These are phyloP conservation scores for Hypothenemus hampei DNA, from an alignment of 1,140 invertebrate species.

Conservation along the genomic window DNA sequence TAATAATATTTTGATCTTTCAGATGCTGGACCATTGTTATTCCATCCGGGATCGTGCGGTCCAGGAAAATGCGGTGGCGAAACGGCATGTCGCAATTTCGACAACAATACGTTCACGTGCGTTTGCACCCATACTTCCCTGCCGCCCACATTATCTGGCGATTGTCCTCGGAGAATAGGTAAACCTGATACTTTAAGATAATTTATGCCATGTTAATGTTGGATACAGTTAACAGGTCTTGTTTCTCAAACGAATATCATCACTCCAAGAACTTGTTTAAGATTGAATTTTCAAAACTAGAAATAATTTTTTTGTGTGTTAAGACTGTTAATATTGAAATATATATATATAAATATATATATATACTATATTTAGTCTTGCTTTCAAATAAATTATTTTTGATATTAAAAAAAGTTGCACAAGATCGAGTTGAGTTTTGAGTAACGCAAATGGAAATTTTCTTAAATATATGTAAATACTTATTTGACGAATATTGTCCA, in stretches of 20 bases:
- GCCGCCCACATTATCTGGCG: constrained; percentile 55
- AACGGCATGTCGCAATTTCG: constrained; percentile 53
- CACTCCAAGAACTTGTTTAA: not conserved
- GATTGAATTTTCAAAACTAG: too few relatives aligned
- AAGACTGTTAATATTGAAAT: too few relatives aligned
- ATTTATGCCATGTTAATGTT: not conserved
- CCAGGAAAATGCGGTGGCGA: constrained; percentile 56
- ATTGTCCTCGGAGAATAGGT: constrained; percentile 59
- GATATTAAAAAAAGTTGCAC: too few relatives aligned
- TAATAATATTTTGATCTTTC: constrained; percentile 14
- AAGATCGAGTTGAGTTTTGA: too few relatives aligned
- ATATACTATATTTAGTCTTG: too few relatives aligned
- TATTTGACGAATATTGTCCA: too few relatives aligned
- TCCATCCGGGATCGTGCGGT: constrained; percentile 46
- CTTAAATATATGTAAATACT: too few relatives aligned
- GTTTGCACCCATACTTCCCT: constrained; percentile 61
- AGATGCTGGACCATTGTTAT: constrained; percentile 28
- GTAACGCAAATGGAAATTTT: too few relatives aligned
- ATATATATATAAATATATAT: too few relatives aligned
- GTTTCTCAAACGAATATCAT: not conserved
- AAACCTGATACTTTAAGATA: constrained; percentile 11
- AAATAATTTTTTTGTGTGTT: too few relatives aligned
- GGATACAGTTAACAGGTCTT: not conserved
- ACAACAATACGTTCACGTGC: constrained; percentile 53
- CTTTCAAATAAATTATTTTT: too few relatives aligned